A percentile compares a stretch with the other conserved stretches of the same genome.
phyloP scores from a whole-genome alignment of 2,113 vertebrate species.

The Stomatorhinus ivindoensis region DNA sequence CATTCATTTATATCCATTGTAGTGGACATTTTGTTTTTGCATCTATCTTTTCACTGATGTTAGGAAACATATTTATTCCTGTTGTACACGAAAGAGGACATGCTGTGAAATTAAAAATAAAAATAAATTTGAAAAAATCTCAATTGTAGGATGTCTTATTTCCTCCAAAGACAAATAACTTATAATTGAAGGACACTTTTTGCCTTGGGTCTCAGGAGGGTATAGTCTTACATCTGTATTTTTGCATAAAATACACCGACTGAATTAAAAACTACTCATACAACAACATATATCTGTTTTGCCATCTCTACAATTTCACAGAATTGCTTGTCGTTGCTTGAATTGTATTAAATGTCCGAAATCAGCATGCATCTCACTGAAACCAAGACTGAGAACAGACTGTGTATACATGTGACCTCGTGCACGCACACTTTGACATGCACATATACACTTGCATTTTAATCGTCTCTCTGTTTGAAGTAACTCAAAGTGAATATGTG shows the following conservation, averaged over 20 bases:
- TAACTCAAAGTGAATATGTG: slow-evolving; percentile 71
- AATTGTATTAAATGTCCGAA: not conserved
- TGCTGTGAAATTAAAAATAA: no score
- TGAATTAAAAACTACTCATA: not conserved
- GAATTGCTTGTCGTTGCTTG: not conserved
- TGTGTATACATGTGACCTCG: not conserved
- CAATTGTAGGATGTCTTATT: no score
- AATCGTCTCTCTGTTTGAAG: slow-evolving; percentile 62
- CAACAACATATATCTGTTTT: not conserved
- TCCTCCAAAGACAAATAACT: no score
- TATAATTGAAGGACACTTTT: no score
- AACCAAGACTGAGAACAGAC: not conserved
- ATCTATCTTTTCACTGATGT: no score
- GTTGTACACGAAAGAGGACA: no score
- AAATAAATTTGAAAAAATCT: no score
- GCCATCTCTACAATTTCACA: not conserved
- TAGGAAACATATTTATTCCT: no score
- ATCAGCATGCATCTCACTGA: not conserved
- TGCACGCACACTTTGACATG: not conserved
- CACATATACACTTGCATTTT: slow-evolving; percentile 40
- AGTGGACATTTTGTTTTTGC: no score
- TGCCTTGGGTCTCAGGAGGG: no score
- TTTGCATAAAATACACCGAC: not conserved
- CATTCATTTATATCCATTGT: no score
- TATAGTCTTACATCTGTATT: not conserved